phyloP scores from a whole-genome alignment of 2,113 vertebrate species.

The Lates calcarifer region DNA sequence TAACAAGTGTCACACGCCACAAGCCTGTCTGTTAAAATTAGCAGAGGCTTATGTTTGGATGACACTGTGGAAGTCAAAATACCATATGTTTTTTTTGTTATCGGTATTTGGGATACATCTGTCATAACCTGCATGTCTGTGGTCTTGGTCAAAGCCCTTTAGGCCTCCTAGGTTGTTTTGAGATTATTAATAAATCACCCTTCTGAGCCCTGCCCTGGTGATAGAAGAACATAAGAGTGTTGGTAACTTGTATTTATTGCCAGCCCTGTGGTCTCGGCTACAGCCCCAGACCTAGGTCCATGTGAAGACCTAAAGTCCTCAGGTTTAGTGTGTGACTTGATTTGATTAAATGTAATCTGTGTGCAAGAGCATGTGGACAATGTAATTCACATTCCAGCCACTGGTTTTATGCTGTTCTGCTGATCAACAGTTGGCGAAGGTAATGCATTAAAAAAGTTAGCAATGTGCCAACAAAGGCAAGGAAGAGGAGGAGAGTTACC shows the following conservation, averaged over 20 bases:
- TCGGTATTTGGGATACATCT: neutral
- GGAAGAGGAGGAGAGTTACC: no score
- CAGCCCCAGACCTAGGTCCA: neutral
- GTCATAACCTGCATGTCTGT: neutral
- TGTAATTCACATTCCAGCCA: no score
- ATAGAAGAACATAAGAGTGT: neutral
- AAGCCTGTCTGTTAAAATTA: constrained; percentile 9
- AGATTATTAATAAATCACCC: neutral
- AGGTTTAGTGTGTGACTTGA: neutral
- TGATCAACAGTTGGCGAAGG: no score
- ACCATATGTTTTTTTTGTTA: neutral
- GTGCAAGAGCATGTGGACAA: no score
- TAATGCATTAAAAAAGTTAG: no score
- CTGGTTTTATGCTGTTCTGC: no score
- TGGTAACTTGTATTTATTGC: neutral
- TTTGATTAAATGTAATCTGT: neutral
- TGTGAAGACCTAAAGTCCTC: neutral
- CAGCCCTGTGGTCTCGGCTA: neutral
- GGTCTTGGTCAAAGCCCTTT: neutral
- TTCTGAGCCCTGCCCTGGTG: neutral
- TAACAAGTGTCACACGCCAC: neutral
- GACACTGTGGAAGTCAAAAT: neutral
- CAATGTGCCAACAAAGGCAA: no score
- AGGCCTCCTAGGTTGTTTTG: neutral
- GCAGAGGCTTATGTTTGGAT: neutral